Evolutionary conservation across 2,797 vertebrate species (phyloP), one percentile per base, ranked within the genome.

Genomic region (Philypnodon macrostomus): DNA sequence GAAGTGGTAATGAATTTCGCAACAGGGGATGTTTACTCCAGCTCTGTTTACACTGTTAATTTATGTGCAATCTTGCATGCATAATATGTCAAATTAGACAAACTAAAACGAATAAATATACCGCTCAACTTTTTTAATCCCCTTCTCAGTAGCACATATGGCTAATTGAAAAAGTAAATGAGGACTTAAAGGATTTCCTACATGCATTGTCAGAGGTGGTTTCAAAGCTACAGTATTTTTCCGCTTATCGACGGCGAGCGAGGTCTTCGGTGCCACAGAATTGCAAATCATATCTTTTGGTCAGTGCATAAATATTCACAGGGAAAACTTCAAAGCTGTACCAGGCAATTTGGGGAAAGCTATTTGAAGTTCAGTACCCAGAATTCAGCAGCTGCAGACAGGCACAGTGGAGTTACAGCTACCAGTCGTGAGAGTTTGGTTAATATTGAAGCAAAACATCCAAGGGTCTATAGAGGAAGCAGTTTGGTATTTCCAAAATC

Each of bases 1-100:
- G 70, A 74, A 76, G 77, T 81, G 84, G 81, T 85, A 85, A 85
- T 80, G 79, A 83, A 70, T 75, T 81, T 80, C 61, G 61, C 66
- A 67, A 73, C 73, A 67, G 56, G 60, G 73, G 70, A 65, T 83
- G 73, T 83, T 85, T 66, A 66, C 58, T 46, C 70, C 27, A 16
- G 46, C 53, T 79, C 61, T 86, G 75, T 82, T 82, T 85, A 80
- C 74, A 35, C 61, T 31, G 16, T 66, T 84, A 81, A 83, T 83
- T 80, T 81, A 75, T 83, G 75, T 77, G 77, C 70, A 52, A 63
- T 67, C 41, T 60, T 64, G 61, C 71, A 70, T 80, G 70, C 59
- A 68, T 84, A 77, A 77, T 68, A 17, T 71, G 44, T 65, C 53
- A 57, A 68, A 70, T 79, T 70, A 67, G 33, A 50, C 53, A 0